A percentile compares a stretch with the other conserved stretches of the same genome.
These are phyloP conservation scores for Drosophila chauvacae DNA, from an alignment of 1,140 invertebrate species.

Conservation along the genomic window DNA sequence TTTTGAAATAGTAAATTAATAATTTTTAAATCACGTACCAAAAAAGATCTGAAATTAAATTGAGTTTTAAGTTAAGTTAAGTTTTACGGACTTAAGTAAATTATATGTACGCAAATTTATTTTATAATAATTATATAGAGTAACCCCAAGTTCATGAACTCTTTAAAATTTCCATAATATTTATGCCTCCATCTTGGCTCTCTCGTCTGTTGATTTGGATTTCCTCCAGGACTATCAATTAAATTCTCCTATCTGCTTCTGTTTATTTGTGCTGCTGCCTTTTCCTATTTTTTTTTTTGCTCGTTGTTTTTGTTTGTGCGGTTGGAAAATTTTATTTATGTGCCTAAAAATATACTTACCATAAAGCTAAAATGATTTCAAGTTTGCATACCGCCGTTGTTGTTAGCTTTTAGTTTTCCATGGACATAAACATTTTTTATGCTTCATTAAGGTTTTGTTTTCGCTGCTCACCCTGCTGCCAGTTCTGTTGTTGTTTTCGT, in stretches of 20 bases:
- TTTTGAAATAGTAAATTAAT: no score
- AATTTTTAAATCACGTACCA: no score
- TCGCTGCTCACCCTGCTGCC: constrained; percentile 13
- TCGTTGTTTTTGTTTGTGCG: constrained; percentile 6
- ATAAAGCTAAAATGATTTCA: constrained; percentile 63
- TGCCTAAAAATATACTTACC: constrained; percentile 41
- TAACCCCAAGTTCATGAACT: not conserved
- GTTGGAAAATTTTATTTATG: constrained; percentile 64
- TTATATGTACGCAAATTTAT: no score
- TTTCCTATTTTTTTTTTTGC: constrained; percentile 13
- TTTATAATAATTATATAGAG: not conserved
- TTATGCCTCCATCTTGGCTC: constrained; percentile 7
- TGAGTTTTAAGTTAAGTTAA: no score
- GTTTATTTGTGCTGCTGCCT: constrained; percentile 20
- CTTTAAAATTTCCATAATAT: not conserved
- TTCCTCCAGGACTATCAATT: constrained; percentile 46
- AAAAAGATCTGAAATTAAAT: no score
- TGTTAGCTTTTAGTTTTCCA: constrained; percentile 60
- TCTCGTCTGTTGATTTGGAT: constrained; percentile 33
- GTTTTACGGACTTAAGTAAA: no score
- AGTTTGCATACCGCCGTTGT: constrained; percentile 52
- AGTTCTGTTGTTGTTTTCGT: constrained; percentile 23
- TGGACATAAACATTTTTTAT: constrained; percentile 69
- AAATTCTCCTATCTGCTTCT: constrained; percentile 54
- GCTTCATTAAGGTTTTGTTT: constrained; percentile 56